Conservation (phyloP, 2,113 vertebrate species). For the Ctenodactylus gundi region DNA sequence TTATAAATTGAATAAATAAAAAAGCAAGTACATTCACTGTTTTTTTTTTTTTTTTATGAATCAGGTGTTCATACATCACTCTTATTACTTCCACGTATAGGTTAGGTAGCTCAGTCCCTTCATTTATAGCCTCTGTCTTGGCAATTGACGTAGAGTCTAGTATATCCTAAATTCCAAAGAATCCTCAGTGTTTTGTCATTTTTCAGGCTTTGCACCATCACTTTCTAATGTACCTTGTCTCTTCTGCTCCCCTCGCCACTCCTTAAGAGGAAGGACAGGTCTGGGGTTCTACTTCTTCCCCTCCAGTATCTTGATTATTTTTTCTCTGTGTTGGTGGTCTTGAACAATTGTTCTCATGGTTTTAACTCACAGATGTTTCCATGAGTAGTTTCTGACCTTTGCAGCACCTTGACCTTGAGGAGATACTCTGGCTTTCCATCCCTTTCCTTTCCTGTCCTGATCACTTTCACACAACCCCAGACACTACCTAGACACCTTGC, state of each 20-base stretch:
- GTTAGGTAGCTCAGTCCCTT: background rate
- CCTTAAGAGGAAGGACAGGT: background rate
- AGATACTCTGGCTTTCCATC: background rate
- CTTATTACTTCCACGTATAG: background rate
- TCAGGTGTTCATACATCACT: background rate
- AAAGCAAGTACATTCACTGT: background rate
- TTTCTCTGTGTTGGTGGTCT: background rate
- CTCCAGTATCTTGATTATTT: background rate
- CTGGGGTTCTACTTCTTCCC: background rate
- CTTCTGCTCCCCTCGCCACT: background rate
- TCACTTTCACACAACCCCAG: background rate
- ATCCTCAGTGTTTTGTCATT: background rate
- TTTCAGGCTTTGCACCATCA: background rate
- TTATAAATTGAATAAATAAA: background rate
- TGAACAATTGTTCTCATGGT: background rate
- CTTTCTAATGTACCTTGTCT: background rate
- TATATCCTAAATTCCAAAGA: background rate
- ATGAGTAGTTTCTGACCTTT: background rate
- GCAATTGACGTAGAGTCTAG: background rate
- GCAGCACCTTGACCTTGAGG: background rate
- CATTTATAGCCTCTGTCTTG: background rate
- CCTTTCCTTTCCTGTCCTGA: background rate
- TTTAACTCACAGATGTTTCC: background rate
- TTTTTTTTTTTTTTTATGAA: background rate
- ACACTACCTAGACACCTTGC: background rate